These are phyloP conservation scores for Cephalopachus bancanus DNA, from an alignment of 2,797 vertebrate species.

Conservation along the genomic window DNA sequence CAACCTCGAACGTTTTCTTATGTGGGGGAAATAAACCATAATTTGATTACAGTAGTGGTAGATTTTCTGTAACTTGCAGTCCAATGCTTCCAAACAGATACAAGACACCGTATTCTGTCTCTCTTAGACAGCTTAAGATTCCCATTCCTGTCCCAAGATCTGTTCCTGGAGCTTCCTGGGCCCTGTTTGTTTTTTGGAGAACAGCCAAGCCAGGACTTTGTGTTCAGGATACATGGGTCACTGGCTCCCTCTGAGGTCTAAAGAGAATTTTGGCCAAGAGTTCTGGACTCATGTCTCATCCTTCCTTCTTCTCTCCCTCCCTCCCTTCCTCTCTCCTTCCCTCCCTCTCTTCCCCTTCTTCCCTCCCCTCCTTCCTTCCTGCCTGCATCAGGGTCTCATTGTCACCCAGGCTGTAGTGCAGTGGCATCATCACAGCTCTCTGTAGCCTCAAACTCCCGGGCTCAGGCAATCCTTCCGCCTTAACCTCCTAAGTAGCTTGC, in stretches of 20 bases:
- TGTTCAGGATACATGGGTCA: neutral
- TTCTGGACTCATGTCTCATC: neutral
- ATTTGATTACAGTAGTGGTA: neutral
- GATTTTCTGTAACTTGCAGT: neutral
- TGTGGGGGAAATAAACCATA: neutral
- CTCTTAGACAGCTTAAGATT: neutral
- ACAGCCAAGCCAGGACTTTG: neutral
- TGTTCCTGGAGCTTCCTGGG: neutral
- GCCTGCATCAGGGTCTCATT: too few relatives aligned
- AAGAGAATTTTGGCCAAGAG: neutral
- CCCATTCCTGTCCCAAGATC: neutral
- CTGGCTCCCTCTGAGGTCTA: neutral
- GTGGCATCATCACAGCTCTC: too few relatives aligned
- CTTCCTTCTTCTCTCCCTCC: neutral
- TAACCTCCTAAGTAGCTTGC: too few relatives aligned
- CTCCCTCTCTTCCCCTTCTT: too few relatives aligned
- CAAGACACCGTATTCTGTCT: neutral
- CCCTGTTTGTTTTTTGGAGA: constrained; percentile 8
- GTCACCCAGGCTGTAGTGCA: too few relatives aligned
- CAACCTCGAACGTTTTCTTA: neutral
- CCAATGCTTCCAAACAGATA: neutral
- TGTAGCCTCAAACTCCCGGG: too few relatives aligned
- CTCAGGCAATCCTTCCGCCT: too few relatives aligned
- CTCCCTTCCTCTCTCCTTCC: too few relatives aligned
- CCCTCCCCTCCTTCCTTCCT: too few relatives aligned